Conservation (phyloP, 2,113 vertebrate species). For the Cichladusa arquata region DNA sequence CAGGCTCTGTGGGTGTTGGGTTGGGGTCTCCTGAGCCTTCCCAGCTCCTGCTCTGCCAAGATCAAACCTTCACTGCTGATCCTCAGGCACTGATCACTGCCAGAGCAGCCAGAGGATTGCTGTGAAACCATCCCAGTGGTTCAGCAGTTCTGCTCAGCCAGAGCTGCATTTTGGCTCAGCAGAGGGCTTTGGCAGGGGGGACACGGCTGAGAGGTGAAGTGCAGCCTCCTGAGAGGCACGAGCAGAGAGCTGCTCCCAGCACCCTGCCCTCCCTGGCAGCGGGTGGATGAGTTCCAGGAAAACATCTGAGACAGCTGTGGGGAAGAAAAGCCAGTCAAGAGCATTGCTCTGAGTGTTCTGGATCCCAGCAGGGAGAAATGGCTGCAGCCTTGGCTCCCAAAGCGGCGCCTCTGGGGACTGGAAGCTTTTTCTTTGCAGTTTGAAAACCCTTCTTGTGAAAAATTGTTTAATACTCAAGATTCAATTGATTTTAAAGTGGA, state of each 20-base stretch:
- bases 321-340: not conserved
- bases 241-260: not conserved
- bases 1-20: not conserved
- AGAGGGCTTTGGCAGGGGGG: too few relatives aligned
- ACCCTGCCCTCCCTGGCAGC: not conserved
- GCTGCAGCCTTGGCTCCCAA: not conserved
- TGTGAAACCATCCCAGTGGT: not conserved
- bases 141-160: fast-evolving
- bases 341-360: not conserved
- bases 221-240: not conserved
- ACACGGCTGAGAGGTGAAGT: not conserved
- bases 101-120: too few relatives aligned
- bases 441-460: not conserved
- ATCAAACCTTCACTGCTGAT: not conserved
- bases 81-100: too few relatives aligned
- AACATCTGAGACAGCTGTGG: not conserved
- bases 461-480: not conserved
- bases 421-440: not conserved
- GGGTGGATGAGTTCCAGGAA: fast-evolving
- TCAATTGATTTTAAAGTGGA: constrained; percentile 11
- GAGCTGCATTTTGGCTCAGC: not conserved
- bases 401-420: not conserved
- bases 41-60: fast-evolving
- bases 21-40: not conserved
- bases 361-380: not conserved